A percentile compares a stretch with the other conserved stretches of the same genome.
Evolutionary conservation across 2,113 vertebrate species (phyloP).

Genomic region (Psittacara wagleri): DNA sequence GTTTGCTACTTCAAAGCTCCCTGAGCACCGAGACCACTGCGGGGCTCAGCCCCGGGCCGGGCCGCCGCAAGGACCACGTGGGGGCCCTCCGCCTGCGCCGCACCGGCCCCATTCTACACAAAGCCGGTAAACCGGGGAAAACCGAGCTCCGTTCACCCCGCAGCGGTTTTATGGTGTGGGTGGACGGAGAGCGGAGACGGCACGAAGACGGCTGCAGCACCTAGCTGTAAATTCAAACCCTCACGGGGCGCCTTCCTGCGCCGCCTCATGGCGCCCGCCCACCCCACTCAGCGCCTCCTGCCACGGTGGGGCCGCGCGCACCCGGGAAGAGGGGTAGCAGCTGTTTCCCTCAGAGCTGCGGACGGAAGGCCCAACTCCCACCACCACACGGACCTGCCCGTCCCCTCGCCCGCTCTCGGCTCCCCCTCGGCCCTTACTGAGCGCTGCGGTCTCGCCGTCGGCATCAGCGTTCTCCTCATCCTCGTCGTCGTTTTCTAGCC

Average conservation of each 20-base stretch:
- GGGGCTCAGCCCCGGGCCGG: not conserved
- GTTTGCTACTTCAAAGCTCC: too few relatives aligned
- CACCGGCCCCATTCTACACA: rapidly evolving
- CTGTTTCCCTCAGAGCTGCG: not conserved
- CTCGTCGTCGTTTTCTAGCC: not conserved
- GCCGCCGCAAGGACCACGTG: not conserved
- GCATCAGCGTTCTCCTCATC: not conserved
- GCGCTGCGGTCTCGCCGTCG: not conserved
- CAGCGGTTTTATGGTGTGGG: too few relatives aligned
- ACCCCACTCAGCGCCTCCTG: not conserved
- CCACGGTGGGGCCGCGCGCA: too few relatives aligned
- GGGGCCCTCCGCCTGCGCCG: not conserved
- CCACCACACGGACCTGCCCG: not conserved
- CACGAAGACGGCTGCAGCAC: too few relatives aligned
- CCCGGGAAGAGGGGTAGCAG: not conserved
- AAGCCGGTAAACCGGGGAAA: not conserved
- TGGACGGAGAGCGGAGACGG: not conserved
- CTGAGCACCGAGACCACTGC: not conserved
- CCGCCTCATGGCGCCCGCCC: not conserved
- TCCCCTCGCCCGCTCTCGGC: not conserved
- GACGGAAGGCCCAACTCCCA: not conserved
- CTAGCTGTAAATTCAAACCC: not conserved
- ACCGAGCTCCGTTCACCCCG: not conserved
- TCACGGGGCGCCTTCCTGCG: not conserved
- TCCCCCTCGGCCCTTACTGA: not conserved